These are phyloP conservation scores for Leptoteleia sp. DNA, from an alignment of 1,140 invertebrate genomes.

Conservation along the genomic window DNA sequence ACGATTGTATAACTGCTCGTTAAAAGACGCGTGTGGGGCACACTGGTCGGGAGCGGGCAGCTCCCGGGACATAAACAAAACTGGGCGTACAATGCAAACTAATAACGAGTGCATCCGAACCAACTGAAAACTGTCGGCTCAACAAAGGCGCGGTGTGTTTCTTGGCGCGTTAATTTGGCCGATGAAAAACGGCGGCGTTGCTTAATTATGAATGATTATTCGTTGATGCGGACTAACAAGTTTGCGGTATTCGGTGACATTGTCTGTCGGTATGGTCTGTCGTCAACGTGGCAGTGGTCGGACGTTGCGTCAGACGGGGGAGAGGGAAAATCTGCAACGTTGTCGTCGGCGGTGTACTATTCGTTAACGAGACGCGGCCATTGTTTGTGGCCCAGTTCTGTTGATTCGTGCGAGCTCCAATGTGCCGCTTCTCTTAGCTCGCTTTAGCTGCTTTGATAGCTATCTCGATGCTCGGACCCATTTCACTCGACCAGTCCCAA, in stretches of 20 bases:
- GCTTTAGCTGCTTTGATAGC: neutral
- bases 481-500: too few species aligned
- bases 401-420: conserved; percentile 41
- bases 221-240: conserved; percentile 8
- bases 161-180: too few species aligned
- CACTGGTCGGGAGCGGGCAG: too few species aligned
- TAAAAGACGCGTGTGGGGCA: too few species aligned
- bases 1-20: too few species aligned
- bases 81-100: too few species aligned
- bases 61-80: too few species aligned
- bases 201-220: conserved; percentile 49
- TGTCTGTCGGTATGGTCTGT: conserved; percentile 40
- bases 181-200: neutral
- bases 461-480: too few species aligned
- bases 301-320: conserved; percentile 21
- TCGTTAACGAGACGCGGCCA: conserved; percentile 72
- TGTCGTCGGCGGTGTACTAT: conserved; percentile 54
- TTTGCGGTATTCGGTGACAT: conserved; percentile 44
- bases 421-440: conserved; percentile 16
- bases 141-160: too few species aligned
- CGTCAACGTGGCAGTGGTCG: conserved; percentile 47
- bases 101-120: too few species aligned
- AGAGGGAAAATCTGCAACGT: conserved; percentile 41
- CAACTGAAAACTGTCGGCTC: too few species aligned
- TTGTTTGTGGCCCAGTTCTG: conserved; percentile 75